Conservation (phyloP, 2,888 invertebrate species). For the Rosalia funebris region DNA sequence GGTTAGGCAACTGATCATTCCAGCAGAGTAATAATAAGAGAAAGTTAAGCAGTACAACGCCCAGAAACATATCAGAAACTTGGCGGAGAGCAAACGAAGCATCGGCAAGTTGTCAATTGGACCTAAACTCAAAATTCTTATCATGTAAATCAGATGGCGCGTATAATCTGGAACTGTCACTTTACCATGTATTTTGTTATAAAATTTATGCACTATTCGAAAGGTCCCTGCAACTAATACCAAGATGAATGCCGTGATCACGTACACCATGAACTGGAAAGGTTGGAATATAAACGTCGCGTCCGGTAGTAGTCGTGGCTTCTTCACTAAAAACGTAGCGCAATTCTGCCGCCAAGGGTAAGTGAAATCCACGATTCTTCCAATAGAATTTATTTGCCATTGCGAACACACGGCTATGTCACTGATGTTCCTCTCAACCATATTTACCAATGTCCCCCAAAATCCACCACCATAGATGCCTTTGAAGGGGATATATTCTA, state of each 20-base stretch:
- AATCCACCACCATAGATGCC: constrained; percentile 24
- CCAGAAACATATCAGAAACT: constrained; percentile 33
- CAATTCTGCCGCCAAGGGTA: constrained; percentile 46
- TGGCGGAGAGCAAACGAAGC: constrained; percentile 12
- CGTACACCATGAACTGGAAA: constrained; percentile 34
- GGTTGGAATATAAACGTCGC: constrained; percentile 49
- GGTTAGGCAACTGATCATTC: constrained; percentile 41
- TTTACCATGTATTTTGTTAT: no score
- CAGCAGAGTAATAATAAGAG: constrained; percentile 44
- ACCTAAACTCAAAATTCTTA: constrained; percentile 19
- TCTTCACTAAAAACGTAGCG: constrained; percentile 51
- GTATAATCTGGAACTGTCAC: background rate
- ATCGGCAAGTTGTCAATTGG: constrained; percentile 9
- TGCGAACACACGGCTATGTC: constrained; percentile 50
- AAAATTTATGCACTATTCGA: no score
- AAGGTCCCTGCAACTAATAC: background rate
- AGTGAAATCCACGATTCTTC: constrained; percentile 37
- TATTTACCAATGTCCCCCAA: constrained; percentile 33
- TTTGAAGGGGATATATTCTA: constrained; percentile 31
- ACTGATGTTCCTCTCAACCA: constrained; percentile 33
- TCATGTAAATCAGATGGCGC: background rate
- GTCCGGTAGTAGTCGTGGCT: constrained; percentile 47
- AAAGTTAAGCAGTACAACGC: constrained; percentile 32
- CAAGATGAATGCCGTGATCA: constrained; percentile 5
- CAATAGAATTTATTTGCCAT: constrained; percentile 32